Evolutionary conservation across 2,888 invertebrate species (phyloP).

Genomic region (Melieria crassipennis): DNA sequence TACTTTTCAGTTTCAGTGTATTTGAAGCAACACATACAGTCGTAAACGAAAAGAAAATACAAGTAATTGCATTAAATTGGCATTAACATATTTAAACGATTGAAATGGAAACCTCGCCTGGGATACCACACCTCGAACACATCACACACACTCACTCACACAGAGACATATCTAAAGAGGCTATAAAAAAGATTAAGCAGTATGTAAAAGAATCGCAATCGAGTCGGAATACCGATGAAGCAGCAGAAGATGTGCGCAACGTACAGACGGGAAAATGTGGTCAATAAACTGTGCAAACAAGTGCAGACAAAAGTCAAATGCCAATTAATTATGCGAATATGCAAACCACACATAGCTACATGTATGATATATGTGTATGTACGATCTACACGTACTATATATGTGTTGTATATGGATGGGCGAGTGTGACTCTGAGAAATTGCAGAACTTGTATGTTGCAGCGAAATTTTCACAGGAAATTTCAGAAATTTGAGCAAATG

Average conservation of each 20-base stretch:
- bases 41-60: neutral
- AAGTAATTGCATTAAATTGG: slow-evolving; percentile 28
- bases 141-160: neutral
- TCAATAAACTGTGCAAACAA: slow-evolving; percentile 26
- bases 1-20: too few species aligned
- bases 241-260: neutral
- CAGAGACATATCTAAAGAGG: neutral
- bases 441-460: slow-evolving; percentile 11
- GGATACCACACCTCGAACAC: neutral
- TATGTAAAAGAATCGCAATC: neutral
- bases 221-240: neutral
- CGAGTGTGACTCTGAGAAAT: neutral
- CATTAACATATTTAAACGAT: slow-evolving; percentile 30
- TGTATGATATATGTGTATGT: neutral
- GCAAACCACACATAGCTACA: neutral
- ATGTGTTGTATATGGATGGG: neutral
- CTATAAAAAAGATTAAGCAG: slow-evolving; percentile 1
- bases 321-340: slow-evolving; percentile 10
- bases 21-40: neutral
- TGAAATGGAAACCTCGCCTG: slow-evolving; percentile 8
- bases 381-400: neutral
- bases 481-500: slow-evolving; percentile 14
- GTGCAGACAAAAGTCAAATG: slow-evolving; percentile 13
- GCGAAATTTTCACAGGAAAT: slow-evolving; percentile 7
- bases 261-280: neutral